Base-by-base conservation (phyloP, 2,888 invertebrate genomes). In the Troglohyphantes excavatus region DNA sequence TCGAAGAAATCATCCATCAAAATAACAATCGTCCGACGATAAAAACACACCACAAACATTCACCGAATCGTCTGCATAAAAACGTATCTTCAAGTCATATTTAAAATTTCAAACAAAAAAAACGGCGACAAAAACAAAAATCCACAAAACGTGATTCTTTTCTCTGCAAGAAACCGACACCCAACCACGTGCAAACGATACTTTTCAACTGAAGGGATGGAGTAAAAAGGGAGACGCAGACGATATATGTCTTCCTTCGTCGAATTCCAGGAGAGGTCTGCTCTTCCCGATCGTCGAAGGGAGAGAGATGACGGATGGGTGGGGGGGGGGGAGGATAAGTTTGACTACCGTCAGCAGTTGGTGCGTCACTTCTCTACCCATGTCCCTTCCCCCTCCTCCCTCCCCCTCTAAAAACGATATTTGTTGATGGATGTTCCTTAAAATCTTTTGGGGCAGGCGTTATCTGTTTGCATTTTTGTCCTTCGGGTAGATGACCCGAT, bases 171-270 rank as follows among this genome's bases (percentile, higher is more conserved):
- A n/a, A n/a, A n/a, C 29, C 39, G 68, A 68, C 29, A 33, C 0
- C 33, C 33, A n/a, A 17, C 29, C 68, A 68, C 68, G 68, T 68
- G 68, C 68, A 68, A 33, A 68, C 68, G 68, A 68, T 68, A n/a
- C n/a, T n/a, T n/a, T 29, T 67, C 26, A 27, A 26, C 9, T 17
- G 21, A 27, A 68, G 39, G 7, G 68, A 68, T 29, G 33, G 29
- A 33, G 33, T n/a, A 68, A 33, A 33, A 17, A 7, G 39, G 39
- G 9, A 39, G 39, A 2, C 11, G 46, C 46, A 17, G 46, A 46
- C 39, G 39, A 39, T 9, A 39, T 3, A 46, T 2, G 17, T 17
- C 46, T 68, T 29, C 33, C 33, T 33, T 68, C 68, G n/a, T 19
- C 33, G 33, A 21, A 68, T 68, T 29, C 68, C 5, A n/a, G 26